Evolutionary conservation across 1,140 invertebrate genomes (phyloP), one percentile per base, ranked within the genome.

Genomic region (Scaptomyza pallida): DNA sequence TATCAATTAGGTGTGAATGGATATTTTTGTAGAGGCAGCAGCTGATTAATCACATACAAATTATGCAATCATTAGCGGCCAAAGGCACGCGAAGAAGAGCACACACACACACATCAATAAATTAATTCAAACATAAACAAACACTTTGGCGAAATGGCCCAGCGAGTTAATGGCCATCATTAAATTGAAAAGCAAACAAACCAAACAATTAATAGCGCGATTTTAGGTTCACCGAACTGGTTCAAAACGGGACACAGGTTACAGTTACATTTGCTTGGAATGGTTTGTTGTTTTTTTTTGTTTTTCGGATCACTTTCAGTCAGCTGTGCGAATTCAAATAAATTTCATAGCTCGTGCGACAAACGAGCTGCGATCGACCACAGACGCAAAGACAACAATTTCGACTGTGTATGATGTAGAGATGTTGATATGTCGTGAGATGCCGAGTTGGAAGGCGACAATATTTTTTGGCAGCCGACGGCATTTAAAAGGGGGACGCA

Each of bases 391-490:
- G 82, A 88, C 71, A 82, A 75, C 67, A 76, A 76, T 88, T 86
- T 57, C 52, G 82, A 86, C 82, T 86, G 72, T 41, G 23, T 26
- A 61, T 61, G 55, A 61, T 44, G 17, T 21, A 17, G 41, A 56
- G 19, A 15, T 19, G n/a, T 47, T 52, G 33, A 48, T 35, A 63
- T 62, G 43, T 23, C 61, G 23, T 26, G 44, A 48, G 44, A 55
- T 54, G 43, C 37, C 61, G 67, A 56, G 26, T 23, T 50, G 44
- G 26, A n/a, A 54, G 43, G 67, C 71, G 82, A 86, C 82, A 88
- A 77, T 85, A 81, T 77, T 86, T 26, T 85, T 85, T 85, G 80
- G 80, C 80, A 85, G 55, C 81, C 80, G 81, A 75, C 73, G 63
- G 63, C 77, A 51, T 44, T 51, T 43, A 19, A 30, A 30, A 30